Percentiles rank a stretch among this genome's conserved stretches.
Conservation (phyloP, 1,140 invertebrate genomes). For the Eupristina koningsbergeri region DNA sequence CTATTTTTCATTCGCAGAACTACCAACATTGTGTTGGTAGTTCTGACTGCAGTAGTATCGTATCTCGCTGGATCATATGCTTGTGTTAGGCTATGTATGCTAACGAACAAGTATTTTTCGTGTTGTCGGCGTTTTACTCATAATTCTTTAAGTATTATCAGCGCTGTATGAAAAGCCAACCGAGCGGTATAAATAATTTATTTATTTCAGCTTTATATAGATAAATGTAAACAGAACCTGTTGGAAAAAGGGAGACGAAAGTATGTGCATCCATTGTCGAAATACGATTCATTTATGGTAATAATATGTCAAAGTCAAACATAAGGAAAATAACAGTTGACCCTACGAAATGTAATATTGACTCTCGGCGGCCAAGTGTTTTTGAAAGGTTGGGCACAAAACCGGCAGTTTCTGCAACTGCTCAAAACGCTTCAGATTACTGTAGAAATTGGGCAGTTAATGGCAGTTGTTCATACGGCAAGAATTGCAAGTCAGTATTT, state of each 20-base stretch:
- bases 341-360: slow-evolving; percentile 79
- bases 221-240: slow-evolving; percentile 42
- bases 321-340: slow-evolving; percentile 85
- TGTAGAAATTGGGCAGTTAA: slow-evolving; percentile 84
- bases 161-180: neutral
- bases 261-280: slow-evolving; percentile 71
- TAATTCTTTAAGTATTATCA: neutral
- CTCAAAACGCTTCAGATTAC: slow-evolving; percentile 74
- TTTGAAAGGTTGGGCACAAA: slow-evolving; percentile 85
- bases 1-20: neutral
- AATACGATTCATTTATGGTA: slow-evolving; percentile 71
- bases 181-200: neutral
- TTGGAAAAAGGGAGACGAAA: slow-evolving; percentile 36
- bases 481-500: slow-evolving; percentile 78
- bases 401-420: slow-evolving; percentile 75
- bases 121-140: neutral
- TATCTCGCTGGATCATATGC: slow-evolving; percentile 24
- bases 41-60: neutral
- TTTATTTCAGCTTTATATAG: neutral
- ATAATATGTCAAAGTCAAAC: slow-evolving; percentile 84
- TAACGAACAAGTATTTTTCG: neutral
- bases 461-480: slow-evolving; percentile 83
- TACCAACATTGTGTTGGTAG: neutral
- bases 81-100: slow-evolving; percentile 33
- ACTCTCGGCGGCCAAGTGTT: slow-evolving; percentile 81